These are phyloP conservation scores for Rachycentron canadum DNA, from an alignment of 2,797 vertebrate genomes.

Conservation along the genomic window DNA sequence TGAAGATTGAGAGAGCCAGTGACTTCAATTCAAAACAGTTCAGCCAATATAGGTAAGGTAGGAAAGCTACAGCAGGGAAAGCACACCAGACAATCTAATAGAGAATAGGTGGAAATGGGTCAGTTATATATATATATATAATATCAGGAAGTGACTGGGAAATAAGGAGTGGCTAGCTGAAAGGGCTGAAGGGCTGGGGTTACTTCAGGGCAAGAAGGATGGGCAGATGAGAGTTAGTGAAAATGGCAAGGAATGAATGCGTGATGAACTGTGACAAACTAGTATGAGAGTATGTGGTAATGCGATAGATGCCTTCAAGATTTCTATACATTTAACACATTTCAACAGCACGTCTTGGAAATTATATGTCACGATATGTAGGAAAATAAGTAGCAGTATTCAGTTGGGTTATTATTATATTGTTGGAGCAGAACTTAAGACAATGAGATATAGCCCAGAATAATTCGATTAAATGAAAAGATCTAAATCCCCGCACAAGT, in stretches of 20 bases:
- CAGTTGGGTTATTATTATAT: neutral
- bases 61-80: neutral
- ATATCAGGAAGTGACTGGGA: neutral
- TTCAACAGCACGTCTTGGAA: neutral
- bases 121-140: neutral
- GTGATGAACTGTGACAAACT: neutral
- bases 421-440: neutral
- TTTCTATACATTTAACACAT: neutral
- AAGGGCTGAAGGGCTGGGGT: neutral
- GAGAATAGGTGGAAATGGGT: neutral
- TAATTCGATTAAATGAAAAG: conserved; percentile 1
- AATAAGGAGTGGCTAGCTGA: neutral
- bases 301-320: no score
- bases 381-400: neutral
- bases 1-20: neutral
- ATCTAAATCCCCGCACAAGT: neutral
- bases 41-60: neutral
- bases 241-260: neutral
- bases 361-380: neutral
- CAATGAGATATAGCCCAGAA: neutral
- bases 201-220: neutral
- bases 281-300: neutral
- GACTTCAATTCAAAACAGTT: neutral
- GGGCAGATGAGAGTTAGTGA: no score
- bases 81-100: neutral